Percentiles rank a stretch among this genome's conserved stretches.
Conservation (phyloP, 1,140 invertebrate genomes). For the Triops cancriformis region DNA sequence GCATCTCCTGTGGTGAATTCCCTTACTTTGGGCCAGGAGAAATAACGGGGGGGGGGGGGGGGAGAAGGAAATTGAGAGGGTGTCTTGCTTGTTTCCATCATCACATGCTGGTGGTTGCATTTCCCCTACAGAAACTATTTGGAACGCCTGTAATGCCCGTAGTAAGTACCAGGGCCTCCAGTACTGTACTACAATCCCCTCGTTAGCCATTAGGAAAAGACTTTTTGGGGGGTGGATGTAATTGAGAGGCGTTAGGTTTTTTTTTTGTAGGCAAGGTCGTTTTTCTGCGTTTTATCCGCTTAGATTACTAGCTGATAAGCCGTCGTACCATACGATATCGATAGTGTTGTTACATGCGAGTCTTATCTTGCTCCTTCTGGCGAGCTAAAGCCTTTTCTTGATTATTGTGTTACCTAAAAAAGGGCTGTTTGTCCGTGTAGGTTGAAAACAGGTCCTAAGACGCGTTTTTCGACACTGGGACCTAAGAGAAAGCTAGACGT, state of each 20-base stretch:
- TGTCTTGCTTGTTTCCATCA: not conserved
- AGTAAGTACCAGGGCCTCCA: no score
- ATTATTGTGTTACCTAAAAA: not conserved
- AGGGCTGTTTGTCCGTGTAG: no score
- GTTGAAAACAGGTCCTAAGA: no score
- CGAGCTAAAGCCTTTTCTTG: not conserved
- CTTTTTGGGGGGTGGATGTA: not conserved
- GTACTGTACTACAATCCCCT: not conserved
- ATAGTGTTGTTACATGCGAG: not conserved
- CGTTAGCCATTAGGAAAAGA: not conserved
- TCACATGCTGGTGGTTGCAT: not conserved
- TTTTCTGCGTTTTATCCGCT: not conserved
- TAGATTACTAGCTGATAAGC: not conserved
- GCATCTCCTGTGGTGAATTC: constrained; percentile 4
- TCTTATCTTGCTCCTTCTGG: not conserved
- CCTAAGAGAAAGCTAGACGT: not conserved
- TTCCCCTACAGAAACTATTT: not conserved
- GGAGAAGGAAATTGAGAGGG: not conserved
- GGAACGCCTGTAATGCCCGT: not conserved
- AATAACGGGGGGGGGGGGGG: not conserved
- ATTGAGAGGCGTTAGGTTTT: not conserved
- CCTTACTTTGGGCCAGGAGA: not conserved
- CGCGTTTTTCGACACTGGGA: not conserved
- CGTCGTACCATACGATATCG: not conserved
- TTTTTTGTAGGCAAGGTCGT: not conserved